These are phyloP conservation scores for Gallinago nigripennis DNA, from an alignment of 2,797 vertebrate genomes.

Conservation along the genomic window DNA sequence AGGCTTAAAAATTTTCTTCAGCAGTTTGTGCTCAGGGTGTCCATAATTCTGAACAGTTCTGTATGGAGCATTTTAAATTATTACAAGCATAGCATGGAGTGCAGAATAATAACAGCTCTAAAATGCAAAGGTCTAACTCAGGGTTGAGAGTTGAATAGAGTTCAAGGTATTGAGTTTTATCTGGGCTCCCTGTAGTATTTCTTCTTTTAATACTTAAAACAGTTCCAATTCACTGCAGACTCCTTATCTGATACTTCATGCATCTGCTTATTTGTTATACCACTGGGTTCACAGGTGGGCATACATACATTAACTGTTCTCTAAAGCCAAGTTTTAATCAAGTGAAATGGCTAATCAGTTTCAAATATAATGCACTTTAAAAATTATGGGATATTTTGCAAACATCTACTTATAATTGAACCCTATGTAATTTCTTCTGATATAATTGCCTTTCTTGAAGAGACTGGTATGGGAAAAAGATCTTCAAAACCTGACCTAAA, in stretches of 20 bases:
- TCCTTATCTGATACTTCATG: slow-evolving; percentile 46
- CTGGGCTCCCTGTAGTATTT: slow-evolving; percentile 33
- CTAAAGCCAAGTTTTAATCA: background rate
- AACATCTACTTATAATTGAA: accelerated
- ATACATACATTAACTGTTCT: slow-evolving; percentile 42
- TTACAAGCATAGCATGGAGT: background rate
- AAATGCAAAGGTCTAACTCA: slow-evolving; percentile 14
- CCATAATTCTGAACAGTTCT: slow-evolving; percentile 13
- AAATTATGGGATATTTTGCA: background rate
- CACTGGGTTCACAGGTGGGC: slow-evolving; percentile 25
- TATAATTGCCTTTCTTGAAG: background rate
- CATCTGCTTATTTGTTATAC: slow-evolving; percentile 43
- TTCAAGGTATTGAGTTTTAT: slow-evolving; percentile 27
- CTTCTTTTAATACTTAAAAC: slow-evolving; percentile 17
- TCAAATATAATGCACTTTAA: background rate
- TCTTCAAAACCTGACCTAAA: background rate
- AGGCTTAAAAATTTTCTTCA: slow-evolving; percentile 7
- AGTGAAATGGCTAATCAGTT: background rate
- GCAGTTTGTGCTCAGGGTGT: background rate
- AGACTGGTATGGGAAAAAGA: background rate
- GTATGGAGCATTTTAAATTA: slow-evolving; percentile 29
- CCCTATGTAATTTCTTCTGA: background rate
- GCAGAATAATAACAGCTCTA: slow-evolving; percentile 21
- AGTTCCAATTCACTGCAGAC: slow-evolving; percentile 33
- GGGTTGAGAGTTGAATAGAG: slow-evolving; percentile 22